These are phyloP conservation scores for Thymelicus sylvestris DNA, from an alignment of 2,888 invertebrate species.

Conservation along the genomic window DNA sequence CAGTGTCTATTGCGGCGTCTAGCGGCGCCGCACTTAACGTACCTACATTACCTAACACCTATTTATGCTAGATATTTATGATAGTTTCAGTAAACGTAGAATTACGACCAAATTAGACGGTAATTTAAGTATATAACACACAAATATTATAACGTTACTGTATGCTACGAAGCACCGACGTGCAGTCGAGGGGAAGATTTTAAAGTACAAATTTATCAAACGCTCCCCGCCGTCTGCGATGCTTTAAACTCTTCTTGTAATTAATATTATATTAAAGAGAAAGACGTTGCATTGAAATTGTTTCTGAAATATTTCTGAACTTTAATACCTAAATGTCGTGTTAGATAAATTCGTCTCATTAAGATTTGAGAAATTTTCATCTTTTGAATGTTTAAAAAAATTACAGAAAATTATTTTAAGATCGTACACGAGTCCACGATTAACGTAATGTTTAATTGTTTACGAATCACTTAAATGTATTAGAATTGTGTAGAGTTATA, in stretches of 20 bases:
- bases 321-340: slow-evolving; percentile 70
- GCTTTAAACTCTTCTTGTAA: slow-evolving; percentile 71
- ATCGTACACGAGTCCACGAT: slow-evolving; percentile 40
- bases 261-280: slow-evolving; percentile 65
- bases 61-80: slow-evolving; percentile 65
- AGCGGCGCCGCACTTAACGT: slow-evolving; percentile 39
- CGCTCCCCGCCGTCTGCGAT: slow-evolving; percentile 61
- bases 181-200: slow-evolving; percentile 60
- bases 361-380: slow-evolving; percentile 44
- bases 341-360: slow-evolving; percentile 56
- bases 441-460: slow-evolving; percentile 56
- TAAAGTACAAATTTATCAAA: slow-evolving; percentile 82
- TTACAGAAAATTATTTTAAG: slow-evolving; percentile 50
- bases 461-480: slow-evolving; percentile 63
- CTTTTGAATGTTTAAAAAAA: slow-evolving; percentile 44
- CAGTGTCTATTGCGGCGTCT: slow-evolving; percentile 50
- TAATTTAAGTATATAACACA: slow-evolving; percentile 69
- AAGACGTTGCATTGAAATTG: slow-evolving; percentile 63
- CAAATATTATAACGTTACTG: slow-evolving; percentile 66
- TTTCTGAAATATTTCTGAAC: slow-evolving; percentile 60
- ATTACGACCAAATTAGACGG: slow-evolving; percentile 78
- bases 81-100: slow-evolving; percentile 71
- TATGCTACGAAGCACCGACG: slow-evolving; percentile 57
- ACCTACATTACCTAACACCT: slow-evolving; percentile 54
- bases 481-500: slow-evolving; percentile 70